phyloP scores from a whole-genome alignment of 2,797 vertebrate species.

The Poecile montanus region DNA sequence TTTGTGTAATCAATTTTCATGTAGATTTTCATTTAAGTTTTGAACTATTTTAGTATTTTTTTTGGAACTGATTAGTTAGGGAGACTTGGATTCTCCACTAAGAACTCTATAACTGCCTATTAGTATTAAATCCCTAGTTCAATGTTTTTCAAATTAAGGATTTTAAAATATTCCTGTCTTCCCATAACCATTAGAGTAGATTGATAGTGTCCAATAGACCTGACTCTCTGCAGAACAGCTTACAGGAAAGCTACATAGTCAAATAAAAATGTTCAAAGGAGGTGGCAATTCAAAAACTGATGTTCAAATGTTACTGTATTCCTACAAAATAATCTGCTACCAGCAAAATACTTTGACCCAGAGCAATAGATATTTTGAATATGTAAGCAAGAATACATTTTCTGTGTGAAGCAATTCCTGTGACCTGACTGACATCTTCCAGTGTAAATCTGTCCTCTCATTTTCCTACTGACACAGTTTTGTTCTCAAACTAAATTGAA shows the following conservation, averaged over 20 bases:
- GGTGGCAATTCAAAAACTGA: not conserved
- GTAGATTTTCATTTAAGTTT: not conserved
- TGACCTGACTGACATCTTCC: not conserved
- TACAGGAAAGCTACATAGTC: not conserved
- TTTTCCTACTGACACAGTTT: slow-evolving; percentile 14
- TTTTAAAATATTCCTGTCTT: not conserved
- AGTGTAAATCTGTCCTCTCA: not conserved
- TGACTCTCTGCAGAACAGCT: not conserved
- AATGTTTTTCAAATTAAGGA: not conserved
- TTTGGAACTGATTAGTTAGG: not conserved
- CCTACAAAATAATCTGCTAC: not conserved
- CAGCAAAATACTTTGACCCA: not conserved
- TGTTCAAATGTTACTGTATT: not conserved
- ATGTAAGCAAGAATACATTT: not conserved
- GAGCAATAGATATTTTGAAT: not conserved
- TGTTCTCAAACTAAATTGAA: slow-evolving; percentile 3
- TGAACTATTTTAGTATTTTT: not conserved
- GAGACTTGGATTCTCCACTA: not conserved
- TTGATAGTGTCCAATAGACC: not conserved
- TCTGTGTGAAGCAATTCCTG: not conserved
- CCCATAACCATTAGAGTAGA: not conserved
- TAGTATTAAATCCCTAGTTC: not conserved
- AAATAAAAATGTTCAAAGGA: not conserved
- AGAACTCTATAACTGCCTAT: not conserved
- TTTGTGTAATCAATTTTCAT: not conserved